phyloP scores from a whole-genome alignment of 2,888 invertebrate species.

The Brassicogethes aeneus region DNA sequence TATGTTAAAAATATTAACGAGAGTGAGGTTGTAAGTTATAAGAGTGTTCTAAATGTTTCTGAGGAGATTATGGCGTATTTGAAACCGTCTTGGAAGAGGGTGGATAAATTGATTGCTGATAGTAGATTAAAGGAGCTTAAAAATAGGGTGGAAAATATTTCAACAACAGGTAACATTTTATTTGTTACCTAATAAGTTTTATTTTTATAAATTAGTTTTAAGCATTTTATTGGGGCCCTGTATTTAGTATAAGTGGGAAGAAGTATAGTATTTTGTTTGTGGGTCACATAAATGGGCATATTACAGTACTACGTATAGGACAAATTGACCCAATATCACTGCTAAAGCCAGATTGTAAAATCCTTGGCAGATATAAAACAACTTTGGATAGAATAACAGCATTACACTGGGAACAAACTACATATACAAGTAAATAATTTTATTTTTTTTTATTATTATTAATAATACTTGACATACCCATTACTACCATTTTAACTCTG shows the following conservation, averaged over 20 bases:
- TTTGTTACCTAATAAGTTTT: slow-evolving; percentile 7
- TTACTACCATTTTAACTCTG: no score
- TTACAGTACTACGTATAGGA: slow-evolving; percentile 31
- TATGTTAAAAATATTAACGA: slow-evolving; percentile 25
- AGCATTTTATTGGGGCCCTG: slow-evolving; percentile 34
- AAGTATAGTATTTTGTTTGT: slow-evolving; percentile 27
- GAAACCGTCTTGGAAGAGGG: slow-evolving; percentile 21
- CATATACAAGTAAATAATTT: slow-evolving; percentile 18
- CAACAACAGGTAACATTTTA: slow-evolving; percentile 24
- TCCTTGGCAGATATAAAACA: background rate
- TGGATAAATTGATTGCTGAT: slow-evolving; percentile 13
- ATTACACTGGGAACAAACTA: slow-evolving; percentile 27
- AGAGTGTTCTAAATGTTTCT: slow-evolving; percentile 26
- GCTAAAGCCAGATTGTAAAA: background rate
- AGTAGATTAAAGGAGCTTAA: slow-evolving; percentile 26
- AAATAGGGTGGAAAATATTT: slow-evolving; percentile 22
- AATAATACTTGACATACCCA: no score
- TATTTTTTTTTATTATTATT: slow-evolving; percentile 10
- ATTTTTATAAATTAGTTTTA: slow-evolving; percentile 13
- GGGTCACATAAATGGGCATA: slow-evolving; percentile 30
- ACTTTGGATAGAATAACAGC: slow-evolving; percentile 17
- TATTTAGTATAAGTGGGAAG: slow-evolving; percentile 17
- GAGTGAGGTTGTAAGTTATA: slow-evolving; percentile 24
- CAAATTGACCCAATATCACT: no score
- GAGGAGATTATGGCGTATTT: slow-evolving; percentile 24